Conservation (phyloP, 64 coral and sea anemone species). For the Acropora tenuis region DNA sequence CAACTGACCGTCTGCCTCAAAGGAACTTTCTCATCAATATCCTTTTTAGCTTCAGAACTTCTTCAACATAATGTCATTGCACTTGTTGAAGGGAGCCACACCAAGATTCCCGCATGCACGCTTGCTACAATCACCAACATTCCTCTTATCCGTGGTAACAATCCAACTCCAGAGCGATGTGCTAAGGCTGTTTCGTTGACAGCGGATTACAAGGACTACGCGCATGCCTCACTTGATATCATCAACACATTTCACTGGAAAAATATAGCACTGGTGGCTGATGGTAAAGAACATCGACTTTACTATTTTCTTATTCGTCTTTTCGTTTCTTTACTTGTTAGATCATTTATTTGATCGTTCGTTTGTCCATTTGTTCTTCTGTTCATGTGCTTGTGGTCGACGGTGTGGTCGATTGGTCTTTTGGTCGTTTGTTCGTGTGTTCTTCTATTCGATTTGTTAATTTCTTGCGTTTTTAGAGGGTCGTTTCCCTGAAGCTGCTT, state of each 20-base stretch:
- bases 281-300: not conserved
- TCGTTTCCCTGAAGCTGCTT: not conserved
- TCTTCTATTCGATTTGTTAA: no score
- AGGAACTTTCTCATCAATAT: not conserved
- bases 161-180: not conserved
- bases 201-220: constrained; percentile 37
- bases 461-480: no score
- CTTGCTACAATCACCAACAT: constrained; percentile 28
- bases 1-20: no score
- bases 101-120: not conserved
- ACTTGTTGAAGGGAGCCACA: not conserved
- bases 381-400: no score
- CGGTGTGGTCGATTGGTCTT: no score
- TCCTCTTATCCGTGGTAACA: constrained; percentile 28
- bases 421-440: no score
- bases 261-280: constrained; percentile 6
- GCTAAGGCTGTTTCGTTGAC: not conserved
- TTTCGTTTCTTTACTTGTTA: no score
- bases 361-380: no score
- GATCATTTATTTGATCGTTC: no score
- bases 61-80: not conserved
- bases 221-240: constrained; percentile 34
- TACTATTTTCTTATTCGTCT: no score
- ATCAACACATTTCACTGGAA: constrained; percentile 7
- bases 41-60: not conserved